phyloP scores from a whole-genome alignment of 2,888 invertebrate genomes.

The Xanthorhoe spadicearia region DNA sequence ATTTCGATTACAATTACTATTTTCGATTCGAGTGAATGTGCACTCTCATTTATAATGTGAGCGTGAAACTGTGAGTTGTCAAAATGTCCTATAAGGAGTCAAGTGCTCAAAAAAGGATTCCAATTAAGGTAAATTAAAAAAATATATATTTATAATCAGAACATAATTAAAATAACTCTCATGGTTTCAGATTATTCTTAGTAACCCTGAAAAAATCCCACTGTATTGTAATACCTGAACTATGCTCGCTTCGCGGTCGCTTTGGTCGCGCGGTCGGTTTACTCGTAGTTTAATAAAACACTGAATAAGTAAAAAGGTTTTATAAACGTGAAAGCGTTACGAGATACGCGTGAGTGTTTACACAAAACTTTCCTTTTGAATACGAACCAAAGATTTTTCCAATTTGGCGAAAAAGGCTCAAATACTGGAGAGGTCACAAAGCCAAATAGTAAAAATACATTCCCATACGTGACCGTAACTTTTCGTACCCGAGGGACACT shows the following conservation, averaged over 20 bases:
- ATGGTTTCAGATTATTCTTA: too few relatives aligned
- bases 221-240: neutral
- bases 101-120: too few relatives aligned
- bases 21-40: too few relatives aligned
- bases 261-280: conserved; percentile 5
- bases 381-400: conserved; percentile 67
- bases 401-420: conserved; percentile 70
- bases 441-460: conserved; percentile 73
- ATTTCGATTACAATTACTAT: neutral
- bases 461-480: conserved; percentile 68
- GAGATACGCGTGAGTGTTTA: conserved; percentile 56
- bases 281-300: conserved; percentile 39
- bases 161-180: too few relatives aligned
- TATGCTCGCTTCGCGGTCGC: conserved; percentile 4
- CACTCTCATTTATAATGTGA: too few relatives aligned
- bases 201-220: neutral
- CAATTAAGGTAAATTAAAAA: too few relatives aligned
- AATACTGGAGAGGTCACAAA: conserved; percentile 64
- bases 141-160: too few relatives aligned
- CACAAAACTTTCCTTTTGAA: conserved; percentile 62
- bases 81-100: too few relatives aligned
- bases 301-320: conserved; percentile 54
- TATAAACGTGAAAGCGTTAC: conserved; percentile 50
- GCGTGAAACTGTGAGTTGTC: too few relatives aligned
- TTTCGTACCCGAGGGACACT: conserved; percentile 58